Percentiles rank a stretch among this genome's conserved stretches.
phyloP scores from a whole-genome alignment of 2,113 vertebrate genomes.

The Eulemur macaco region DNA sequence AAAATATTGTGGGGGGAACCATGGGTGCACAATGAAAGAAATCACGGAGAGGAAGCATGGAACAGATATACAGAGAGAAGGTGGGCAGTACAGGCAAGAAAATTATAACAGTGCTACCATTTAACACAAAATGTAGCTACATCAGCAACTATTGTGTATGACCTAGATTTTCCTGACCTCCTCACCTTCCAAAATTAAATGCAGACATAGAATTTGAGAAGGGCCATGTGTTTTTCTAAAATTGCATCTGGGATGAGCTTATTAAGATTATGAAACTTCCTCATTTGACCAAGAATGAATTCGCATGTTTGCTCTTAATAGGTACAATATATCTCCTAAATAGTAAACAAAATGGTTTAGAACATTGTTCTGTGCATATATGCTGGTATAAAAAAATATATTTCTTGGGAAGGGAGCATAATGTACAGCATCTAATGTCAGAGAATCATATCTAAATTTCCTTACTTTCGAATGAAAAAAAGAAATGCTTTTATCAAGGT shows the following conservation, averaged over 20 bases:
- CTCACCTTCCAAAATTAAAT: conserved; percentile 54
- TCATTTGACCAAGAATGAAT: conserved; percentile 46
- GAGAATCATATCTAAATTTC: conserved; percentile 48
- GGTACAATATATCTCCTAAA: neutral
- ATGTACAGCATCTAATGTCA: neutral
- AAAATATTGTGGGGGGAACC: neutral
- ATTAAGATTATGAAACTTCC: conserved; percentile 36
- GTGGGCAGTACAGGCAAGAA: neutral
- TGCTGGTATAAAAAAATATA: conserved; percentile 15
- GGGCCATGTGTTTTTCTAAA: conserved; percentile 51
- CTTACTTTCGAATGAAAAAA: conserved; percentile 55
- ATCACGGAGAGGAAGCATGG: too few relatives aligned
- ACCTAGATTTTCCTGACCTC: conserved; percentile 50
- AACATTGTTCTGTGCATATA: neutral
- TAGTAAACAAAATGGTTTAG: neutral
- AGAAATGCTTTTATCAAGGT: conserved; percentile 54
- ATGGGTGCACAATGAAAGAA: neutral
- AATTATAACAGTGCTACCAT: neutral
- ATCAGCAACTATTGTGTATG: neutral
- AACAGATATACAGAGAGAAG: neutral
- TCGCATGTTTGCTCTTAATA: conserved; percentile 29
- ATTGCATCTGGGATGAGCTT: conserved; percentile 36
- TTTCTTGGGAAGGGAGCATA: neutral
- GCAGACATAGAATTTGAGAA: conserved; percentile 39
- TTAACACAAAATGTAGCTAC: neutral